Evolutionary conservation across 2,888 invertebrate species (phyloP), one percentile per base, ranked within the genome.

Genomic region (Colostygia pectinataria): DNA sequence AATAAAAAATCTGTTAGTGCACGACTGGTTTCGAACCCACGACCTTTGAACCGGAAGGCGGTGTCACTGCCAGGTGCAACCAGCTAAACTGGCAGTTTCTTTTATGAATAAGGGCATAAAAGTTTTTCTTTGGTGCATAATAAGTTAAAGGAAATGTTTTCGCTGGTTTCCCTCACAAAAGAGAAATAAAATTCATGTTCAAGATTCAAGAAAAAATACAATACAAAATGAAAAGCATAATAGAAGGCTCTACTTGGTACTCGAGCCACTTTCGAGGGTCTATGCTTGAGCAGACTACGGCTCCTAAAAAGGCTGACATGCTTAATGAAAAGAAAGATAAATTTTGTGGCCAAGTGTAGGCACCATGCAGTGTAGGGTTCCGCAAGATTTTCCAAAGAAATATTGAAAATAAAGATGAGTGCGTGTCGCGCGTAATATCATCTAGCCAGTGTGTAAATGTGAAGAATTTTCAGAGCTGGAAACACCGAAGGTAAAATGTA

Each of bases 211-310:
- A 45, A 46, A 42, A 50, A 44, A 56, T 42, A 48, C 53, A 39
- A 44, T 50, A 38, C 47, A 54, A 50, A 52, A 47, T 50, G 44
- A 45, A 45, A 48, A 47, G 44, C 33, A 48, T 52, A 54, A 55
- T 44, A 41, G 47, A 48, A 57, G 42, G 25, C 27, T 38, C 20
- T 18, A 33, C 39, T 23, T 46, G 39, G 27, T 14, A 24, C 45
- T 33, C 27, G 12, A 28, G 33, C 34, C 39, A 39, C 33, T 40
- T 46, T 33, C 20, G 25, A 39, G 39, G 33, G 39, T 39, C 18
- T 24, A 9, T 15, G 18, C 27, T 47, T 49, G 27, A 43, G 37
- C 40, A 28, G 32, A 24, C 27, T 47, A 29, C 8, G 18, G 15
- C 27, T 38, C 8, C 36, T 34, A 45, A 53, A 54, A 57, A 52